Evolutionary conservation across 2,888 invertebrate species (phyloP).

Genomic region (Orchesellides sinensis): DNA sequence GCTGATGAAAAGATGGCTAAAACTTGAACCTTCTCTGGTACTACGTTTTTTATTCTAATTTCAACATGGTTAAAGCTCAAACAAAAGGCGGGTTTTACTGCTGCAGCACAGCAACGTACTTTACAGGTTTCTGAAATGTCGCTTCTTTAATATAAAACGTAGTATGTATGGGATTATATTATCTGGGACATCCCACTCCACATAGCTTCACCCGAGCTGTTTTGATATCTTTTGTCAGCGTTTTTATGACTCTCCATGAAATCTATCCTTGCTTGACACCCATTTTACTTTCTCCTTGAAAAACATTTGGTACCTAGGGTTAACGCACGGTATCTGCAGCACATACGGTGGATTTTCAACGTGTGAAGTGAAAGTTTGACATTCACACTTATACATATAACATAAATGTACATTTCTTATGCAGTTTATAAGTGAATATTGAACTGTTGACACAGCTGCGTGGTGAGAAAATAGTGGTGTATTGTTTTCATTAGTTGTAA

Average conservation of each 20-base stretch:
- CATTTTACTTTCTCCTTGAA: not conserved
- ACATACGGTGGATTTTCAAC: too few species aligned
- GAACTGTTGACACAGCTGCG: too few species aligned
- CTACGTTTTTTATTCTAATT: not conserved
- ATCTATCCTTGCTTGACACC: constrained; percentile 34
- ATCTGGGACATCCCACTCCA: constrained; percentile 26
- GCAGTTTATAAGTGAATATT: too few species aligned
- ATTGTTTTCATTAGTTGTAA: too few species aligned
- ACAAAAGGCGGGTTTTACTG: too few species aligned
- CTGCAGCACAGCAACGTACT: constrained; percentile 16
- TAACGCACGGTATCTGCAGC: too few species aligned
- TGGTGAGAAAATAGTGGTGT: too few species aligned
- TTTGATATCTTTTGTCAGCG: constrained; percentile 34
- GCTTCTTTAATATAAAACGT: not conserved
- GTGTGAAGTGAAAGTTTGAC: too few species aligned
- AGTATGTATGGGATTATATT: not conserved
- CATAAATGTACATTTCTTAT: too few species aligned
- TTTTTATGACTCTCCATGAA: constrained; percentile 15
- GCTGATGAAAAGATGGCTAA: not conserved
- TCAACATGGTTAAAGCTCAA: too few species aligned
- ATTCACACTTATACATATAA: too few species aligned
- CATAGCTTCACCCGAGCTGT: constrained; percentile 16
- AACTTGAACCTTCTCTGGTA: not conserved
- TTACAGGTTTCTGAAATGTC: constrained; percentile 15
- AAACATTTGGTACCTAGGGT: too few species aligned